phyloP scores from a whole-genome alignment of 2,113 vertebrate genomes.

The Mobula hypostoma region DNA sequence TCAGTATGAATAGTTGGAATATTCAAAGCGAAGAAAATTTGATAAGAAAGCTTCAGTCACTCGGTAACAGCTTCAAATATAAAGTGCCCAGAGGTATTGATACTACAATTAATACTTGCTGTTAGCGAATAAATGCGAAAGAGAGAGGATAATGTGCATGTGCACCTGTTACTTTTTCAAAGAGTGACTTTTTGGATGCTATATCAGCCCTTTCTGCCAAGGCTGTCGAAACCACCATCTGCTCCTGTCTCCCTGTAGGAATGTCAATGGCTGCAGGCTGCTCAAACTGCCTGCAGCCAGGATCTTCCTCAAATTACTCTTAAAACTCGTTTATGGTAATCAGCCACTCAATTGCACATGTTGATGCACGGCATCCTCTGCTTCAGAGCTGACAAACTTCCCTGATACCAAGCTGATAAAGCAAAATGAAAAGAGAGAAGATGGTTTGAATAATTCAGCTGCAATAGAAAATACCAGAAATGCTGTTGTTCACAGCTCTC shows the following conservation, averaged over 20 bases:
- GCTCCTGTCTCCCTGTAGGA: constrained; percentile 30
- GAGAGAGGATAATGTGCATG: constrained; percentile 15
- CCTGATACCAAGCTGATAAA: not conserved
- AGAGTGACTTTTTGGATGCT: constrained; percentile 36
- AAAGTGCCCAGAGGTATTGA: constrained; percentile 32
- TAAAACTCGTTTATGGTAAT: constrained; percentile 35
- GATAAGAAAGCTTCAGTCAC: not conserved
- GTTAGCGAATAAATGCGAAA: not conserved
- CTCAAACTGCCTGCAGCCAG: constrained; percentile 22
- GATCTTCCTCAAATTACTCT: constrained; percentile 29
- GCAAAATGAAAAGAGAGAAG: constrained; percentile 7
- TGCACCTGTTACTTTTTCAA: constrained; percentile 31
- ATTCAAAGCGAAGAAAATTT: not conserved
- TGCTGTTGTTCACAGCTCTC: not conserved
- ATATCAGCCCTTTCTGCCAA: constrained; percentile 15
- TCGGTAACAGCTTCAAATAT: not conserved
- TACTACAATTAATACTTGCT: constrained; percentile 3
- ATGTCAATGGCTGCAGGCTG: constrained; percentile 31
- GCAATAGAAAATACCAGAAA: not conserved
- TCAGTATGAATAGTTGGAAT: not conserved
- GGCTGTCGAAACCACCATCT: constrained; percentile 32
- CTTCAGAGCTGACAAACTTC: constrained; percentile 1
- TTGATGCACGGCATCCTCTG: not conserved
- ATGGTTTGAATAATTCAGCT: constrained; percentile 22
- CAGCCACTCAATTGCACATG: not conserved